Evolutionary conservation across 2,888 invertebrate species (phyloP).

Genomic region (Synergus gifuensis): DNA sequence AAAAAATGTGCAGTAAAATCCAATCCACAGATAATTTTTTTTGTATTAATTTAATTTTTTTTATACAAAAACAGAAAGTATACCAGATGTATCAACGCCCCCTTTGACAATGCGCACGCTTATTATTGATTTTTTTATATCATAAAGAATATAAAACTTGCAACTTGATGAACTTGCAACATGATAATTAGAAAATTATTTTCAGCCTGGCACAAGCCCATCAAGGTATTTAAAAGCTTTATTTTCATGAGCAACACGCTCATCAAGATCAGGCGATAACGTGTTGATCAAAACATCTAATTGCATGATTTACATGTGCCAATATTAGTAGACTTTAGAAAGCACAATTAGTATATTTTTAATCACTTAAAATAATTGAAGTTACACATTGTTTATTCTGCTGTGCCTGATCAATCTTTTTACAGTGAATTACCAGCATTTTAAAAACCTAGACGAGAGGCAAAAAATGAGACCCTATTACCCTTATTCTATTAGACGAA

Average conservation of each 20-base stretch:
- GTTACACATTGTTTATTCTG: no score
- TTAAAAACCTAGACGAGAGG: not conserved
- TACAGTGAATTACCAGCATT: not conserved
- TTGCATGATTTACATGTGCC: no score
- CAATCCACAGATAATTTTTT: no score
- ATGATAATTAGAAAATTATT: no score
- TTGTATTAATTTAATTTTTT: not conserved
- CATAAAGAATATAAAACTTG: not conserved
- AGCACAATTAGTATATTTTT: not conserved
- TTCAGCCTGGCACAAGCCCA: no score
- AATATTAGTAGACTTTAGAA: no score
- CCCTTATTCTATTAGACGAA: not conserved
- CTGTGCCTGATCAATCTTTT: no score
- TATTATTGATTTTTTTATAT: not conserved
- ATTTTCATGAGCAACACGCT: no score
- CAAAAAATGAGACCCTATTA: not conserved
- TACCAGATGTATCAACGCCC: not conserved
- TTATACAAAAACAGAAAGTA: constrained; percentile 1
- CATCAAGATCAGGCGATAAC: no score
- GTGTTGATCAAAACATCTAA: no score
- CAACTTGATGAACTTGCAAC: no score
- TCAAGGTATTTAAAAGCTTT: no score
- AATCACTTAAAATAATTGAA: not conserved
- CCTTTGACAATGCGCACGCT: not conserved
- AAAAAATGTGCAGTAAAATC: not conserved